phyloP scores from a whole-genome alignment of 2,113 vertebrate genomes.

The Ailuropoda melanoleuca region DNA sequence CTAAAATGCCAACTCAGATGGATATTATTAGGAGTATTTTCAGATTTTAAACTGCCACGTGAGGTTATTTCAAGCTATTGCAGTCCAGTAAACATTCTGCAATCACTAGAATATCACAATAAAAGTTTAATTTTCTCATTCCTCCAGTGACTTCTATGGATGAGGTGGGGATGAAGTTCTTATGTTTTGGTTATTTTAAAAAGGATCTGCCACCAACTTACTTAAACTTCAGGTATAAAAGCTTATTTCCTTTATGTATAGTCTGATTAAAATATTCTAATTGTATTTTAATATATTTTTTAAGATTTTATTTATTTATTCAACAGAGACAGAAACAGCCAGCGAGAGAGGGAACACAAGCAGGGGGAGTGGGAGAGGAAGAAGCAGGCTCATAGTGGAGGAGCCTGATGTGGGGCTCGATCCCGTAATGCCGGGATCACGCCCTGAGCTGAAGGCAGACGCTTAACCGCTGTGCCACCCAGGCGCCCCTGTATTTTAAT shows the following conservation, averaged over 20 bases:
- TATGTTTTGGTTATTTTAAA: constrained; percentile 42
- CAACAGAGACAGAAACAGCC: too few relatives aligned
- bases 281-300: too few relatives aligned
- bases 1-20: neutral
- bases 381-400: too few relatives aligned
- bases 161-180: neutral
- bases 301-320: too few relatives aligned
- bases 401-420: too few relatives aligned
- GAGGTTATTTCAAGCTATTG: neutral
- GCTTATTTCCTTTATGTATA: neutral
- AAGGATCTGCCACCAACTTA: neutral
- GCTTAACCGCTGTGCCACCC: too few relatives aligned
- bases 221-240: constrained; percentile 43
- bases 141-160: neutral
- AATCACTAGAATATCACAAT: neutral
- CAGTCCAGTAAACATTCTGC: neutral
- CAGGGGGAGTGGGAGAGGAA: too few relatives aligned
- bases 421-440: too few relatives aligned
- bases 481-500: too few relatives aligned
- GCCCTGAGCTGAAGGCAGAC: too few relatives aligned
- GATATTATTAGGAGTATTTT: neutral
- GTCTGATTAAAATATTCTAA: constrained; percentile 44
- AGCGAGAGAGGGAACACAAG: too few relatives aligned
- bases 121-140: constrained; percentile 43
- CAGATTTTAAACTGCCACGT: neutral